These are phyloP conservation scores for Brachionus plicatilis DNA, from an alignment of 1,140 invertebrate genomes.

Conservation along the genomic window DNA sequence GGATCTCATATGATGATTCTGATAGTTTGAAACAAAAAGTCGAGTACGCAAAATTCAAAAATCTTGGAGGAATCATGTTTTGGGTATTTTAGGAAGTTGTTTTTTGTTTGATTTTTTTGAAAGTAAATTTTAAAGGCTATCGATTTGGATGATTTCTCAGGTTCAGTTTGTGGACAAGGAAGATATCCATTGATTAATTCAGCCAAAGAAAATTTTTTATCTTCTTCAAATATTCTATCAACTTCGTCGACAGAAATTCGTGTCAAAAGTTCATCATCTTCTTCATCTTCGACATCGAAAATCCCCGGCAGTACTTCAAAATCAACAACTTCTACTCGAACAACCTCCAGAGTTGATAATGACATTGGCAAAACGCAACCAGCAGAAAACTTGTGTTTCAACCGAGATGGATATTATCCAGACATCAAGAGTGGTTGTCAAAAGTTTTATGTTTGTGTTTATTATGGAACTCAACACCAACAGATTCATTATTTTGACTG, in stretches of 20 bases:
- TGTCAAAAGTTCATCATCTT: too few species aligned
- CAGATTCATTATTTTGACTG: background rate
- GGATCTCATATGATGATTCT: constrained; percentile 84
- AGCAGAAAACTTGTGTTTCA: background rate
- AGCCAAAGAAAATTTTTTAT: background rate
- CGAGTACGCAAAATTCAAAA: background rate
- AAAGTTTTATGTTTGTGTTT: background rate
- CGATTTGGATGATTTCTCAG: constrained; percentile 35
- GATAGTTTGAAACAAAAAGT: constrained; percentile 43
- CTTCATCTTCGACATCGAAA: too few species aligned
- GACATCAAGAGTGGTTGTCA: background rate
- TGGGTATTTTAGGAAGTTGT: background rate
- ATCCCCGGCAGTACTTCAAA: too few species aligned
- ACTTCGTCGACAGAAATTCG: background rate
- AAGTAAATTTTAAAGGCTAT: constrained; percentile 47
- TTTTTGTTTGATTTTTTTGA: too few species aligned
- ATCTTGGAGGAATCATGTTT: constrained; percentile 26
- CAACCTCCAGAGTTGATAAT: too few species aligned
- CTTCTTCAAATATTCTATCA: background rate
- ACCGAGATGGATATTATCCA: background rate
- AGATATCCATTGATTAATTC: constrained; percentile 35
- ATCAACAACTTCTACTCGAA: too few species aligned
- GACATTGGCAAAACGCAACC: too few species aligned
- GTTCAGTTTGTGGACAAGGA: constrained; percentile 27
- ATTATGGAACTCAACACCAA: background rate